phyloP scores from a whole-genome alignment of 2,113 vertebrate species.

The Periophthalmus modestus region DNA sequence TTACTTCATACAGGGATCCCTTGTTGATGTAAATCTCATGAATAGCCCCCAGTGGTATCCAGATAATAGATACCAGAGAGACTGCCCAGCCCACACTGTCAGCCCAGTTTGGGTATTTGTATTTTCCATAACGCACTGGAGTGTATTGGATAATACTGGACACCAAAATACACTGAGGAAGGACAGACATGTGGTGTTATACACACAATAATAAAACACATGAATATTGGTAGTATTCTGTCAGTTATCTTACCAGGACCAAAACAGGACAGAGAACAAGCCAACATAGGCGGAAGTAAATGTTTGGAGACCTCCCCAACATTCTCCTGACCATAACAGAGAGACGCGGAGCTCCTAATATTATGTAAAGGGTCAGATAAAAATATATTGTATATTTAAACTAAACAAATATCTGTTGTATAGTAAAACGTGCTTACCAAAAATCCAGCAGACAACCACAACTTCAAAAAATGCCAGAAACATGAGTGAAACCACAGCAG shows the following conservation, averaged over 20 bases:
- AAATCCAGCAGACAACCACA: slow-evolving; percentile 73
- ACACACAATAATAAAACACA: neutral
- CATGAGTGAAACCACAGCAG: slow-evolving; percentile 76
- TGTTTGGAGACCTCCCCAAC: slow-evolving; percentile 63
- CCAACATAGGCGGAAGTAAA: slow-evolving; percentile 76
- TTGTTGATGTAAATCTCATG: slow-evolving; percentile 71
- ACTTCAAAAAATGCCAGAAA: slow-evolving; percentile 79
- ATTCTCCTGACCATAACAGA: slow-evolving; percentile 71
- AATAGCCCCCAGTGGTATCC: slow-evolving; percentile 76
- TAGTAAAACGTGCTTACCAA: slow-evolving; percentile 62
- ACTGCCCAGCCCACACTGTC: slow-evolving; percentile 73
- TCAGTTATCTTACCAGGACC: slow-evolving; percentile 66
- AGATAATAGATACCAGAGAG: slow-evolving; percentile 73
- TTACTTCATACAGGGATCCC: slow-evolving; percentile 73
- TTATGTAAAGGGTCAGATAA: neutral
- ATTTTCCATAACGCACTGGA: slow-evolving; percentile 71
- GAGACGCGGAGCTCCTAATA: slow-evolving; percentile 60
- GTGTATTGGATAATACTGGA: slow-evolving; percentile 73
- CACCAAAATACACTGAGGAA: slow-evolving; percentile 67
- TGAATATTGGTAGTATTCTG: neutral
- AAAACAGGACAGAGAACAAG: slow-evolving; percentile 67
- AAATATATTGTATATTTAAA: neutral
- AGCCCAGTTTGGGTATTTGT: slow-evolving; percentile 75
- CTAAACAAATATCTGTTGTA: neutral
- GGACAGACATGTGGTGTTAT: neutral